A percentile compares a stretch with the other conserved stretches of the same genome.
Conservation (phyloP, 2,797 vertebrate genomes). For the Melopsittacus undulatus region DNA sequence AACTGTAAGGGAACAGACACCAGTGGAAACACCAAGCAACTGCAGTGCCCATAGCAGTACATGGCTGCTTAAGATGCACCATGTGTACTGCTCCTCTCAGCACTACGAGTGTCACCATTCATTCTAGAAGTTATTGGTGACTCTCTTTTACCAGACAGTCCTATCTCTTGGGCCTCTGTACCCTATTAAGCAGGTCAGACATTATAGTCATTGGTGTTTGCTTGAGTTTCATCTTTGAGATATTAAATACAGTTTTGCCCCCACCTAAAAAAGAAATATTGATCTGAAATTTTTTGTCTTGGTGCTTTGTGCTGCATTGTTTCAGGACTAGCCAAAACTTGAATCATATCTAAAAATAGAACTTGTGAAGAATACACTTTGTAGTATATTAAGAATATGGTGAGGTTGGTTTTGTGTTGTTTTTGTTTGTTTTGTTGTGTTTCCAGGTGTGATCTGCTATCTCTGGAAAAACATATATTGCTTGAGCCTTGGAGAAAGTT, state of each 20-base stretch:
- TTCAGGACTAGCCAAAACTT: background rate
- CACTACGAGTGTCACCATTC: background rate
- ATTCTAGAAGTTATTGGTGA: background rate
- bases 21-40: background rate
- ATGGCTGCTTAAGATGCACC: background rate
- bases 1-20: background rate
- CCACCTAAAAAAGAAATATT: fast-evolving
- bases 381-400: background rate
- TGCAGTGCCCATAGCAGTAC: background rate
- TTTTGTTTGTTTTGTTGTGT: background rate
- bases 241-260: background rate
- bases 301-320: background rate
- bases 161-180: background rate
- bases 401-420: background rate
- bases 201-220: background rate
- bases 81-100: background rate
- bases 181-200: background rate
- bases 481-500: background rate
- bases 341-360: background rate
- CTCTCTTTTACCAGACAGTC: background rate
- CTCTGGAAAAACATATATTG: background rate
- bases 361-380: background rate
- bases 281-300: background rate
- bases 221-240: background rate
- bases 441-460: background rate